Base-by-base conservation (phyloP, 2,113 vertebrate species). In the Hiodon alosoides region DNA sequence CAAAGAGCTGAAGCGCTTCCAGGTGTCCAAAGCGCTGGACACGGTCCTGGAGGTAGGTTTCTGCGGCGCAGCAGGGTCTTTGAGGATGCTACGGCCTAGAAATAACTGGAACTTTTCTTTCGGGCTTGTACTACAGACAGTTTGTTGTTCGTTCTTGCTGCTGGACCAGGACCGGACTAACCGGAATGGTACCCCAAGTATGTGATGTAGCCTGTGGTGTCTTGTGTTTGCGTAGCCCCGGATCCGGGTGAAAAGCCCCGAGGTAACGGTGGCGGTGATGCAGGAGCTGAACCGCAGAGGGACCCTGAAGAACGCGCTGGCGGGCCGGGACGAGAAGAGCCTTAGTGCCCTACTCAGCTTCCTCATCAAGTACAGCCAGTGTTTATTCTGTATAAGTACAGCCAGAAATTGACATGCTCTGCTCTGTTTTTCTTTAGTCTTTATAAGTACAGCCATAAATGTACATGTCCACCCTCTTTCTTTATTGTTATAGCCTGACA, bases 241-340 rank as follows among this genome's bases (percentile, higher is more conserved):
- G 46, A 51, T 75, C 13, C 53, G 73, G 51, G 11, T 57, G 54
- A 67, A 75, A 54, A 94, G 91, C 51, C 97, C 97, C 0, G 96
- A 99, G 79, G 79, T 98, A 74, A 90, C 92, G 0, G 94, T 98
- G 67, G 95, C 95, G 52, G 94, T 99, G 59, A 94, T 99, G 77
- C 93, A 95, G 79, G 97, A 99, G 31, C 85, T 99, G 9, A 93
- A 93, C 79, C 93, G 95, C 79, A 93, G 97, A 91, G 96, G 96
- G 81, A 97, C 94, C 0, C 83, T 99, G 80, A 93, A 91, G 78
- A 99, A 96, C 54, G 97, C 97, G 0, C 90, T 99, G n/a, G 96
- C 97, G 13, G 97, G 97, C 59, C 87, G 96, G 80, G 92, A 98
- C 0, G 97, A 99, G 81, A 87, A 92, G 76, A 89, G 93, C 59